phyloP scores from a whole-genome alignment of 2,888 invertebrate species.

The Synanthedon andrenaeformis region DNA sequence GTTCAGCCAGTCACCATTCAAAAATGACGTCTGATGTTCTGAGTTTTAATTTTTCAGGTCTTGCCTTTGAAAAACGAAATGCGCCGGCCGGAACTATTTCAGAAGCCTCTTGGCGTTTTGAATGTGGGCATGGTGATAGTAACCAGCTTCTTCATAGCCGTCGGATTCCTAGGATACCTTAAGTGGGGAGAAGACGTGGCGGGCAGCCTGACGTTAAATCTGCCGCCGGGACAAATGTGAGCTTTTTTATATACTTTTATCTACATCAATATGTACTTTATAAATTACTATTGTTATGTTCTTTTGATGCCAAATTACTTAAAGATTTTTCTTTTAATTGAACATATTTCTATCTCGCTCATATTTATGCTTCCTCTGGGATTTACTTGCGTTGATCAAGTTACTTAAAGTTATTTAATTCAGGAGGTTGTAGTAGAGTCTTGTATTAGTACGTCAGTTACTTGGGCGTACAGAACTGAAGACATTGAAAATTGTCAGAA shows the following conservation, averaged over 20 bases:
- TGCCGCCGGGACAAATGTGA: conserved; percentile 74
- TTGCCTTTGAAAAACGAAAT: conserved; percentile 94
- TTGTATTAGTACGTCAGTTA: too few species aligned
- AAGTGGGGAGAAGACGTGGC: conserved; percentile 85
- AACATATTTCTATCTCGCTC: background rate
- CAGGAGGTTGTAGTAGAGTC: too few species aligned
- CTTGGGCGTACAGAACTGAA: too few species aligned
- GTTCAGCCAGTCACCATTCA: too few species aligned
- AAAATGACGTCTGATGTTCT: too few species aligned
- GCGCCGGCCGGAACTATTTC: conserved; percentile 82
- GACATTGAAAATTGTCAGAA: too few species aligned
- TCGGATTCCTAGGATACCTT: conserved; percentile 90
- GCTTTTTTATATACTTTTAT: conserved; percentile 17
- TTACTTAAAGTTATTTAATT: too few species aligned
- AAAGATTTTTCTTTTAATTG: background rate
- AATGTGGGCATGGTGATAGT: conserved; percentile 91
- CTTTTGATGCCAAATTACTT: background rate
- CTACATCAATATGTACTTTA: background rate
- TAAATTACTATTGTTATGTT: background rate
- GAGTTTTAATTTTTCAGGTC: conserved; percentile 69
- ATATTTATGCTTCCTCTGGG: too few species aligned
- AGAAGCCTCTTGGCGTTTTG: conserved; percentile 84
- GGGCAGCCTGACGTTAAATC: conserved; percentile 90
- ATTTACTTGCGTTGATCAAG: too few species aligned
- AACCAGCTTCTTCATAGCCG: conserved; percentile 79